Evolutionary conservation across 2,888 invertebrate species (phyloP).

Genomic region (Epinotia brunnichana): DNA sequence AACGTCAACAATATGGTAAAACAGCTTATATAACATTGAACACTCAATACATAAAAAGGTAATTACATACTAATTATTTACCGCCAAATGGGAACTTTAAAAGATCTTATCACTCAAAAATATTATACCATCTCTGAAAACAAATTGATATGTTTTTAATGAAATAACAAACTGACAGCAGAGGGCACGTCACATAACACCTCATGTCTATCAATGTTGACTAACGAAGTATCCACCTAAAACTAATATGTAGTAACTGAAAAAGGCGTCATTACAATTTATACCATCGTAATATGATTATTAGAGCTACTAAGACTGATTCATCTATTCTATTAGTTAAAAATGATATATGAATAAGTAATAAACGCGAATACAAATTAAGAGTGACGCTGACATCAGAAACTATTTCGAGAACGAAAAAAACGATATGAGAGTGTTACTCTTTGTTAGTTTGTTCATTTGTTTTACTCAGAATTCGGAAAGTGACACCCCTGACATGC

Average conservation of each 20-base stretch:
- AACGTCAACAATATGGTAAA: too few species aligned
- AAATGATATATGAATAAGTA: background rate
- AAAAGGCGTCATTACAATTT: background rate
- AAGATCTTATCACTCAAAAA: too few species aligned
- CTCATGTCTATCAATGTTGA: background rate
- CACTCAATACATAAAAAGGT: too few species aligned
- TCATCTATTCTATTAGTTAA: background rate
- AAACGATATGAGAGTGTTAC: background rate
- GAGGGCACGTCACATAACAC: background rate
- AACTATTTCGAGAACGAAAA: background rate
- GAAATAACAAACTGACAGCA: background rate
- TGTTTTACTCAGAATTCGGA: background rate
- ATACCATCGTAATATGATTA: background rate
- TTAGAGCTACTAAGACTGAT: background rate
- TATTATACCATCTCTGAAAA: too few species aligned
- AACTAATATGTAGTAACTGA: background rate
- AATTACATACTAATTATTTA: too few species aligned
- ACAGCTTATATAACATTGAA: too few species aligned
- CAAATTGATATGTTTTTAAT: too few species aligned
- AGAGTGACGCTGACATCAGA: background rate
- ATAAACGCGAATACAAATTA: constrained; percentile 2
- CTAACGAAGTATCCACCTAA: background rate
- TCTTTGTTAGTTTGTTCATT: background rate
- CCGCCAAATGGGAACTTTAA: too few species aligned
- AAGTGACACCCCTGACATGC: background rate